Evolutionary conservation across 2,113 vertebrate species (phyloP).

Genomic region (Eublepharis macularius): DNA sequence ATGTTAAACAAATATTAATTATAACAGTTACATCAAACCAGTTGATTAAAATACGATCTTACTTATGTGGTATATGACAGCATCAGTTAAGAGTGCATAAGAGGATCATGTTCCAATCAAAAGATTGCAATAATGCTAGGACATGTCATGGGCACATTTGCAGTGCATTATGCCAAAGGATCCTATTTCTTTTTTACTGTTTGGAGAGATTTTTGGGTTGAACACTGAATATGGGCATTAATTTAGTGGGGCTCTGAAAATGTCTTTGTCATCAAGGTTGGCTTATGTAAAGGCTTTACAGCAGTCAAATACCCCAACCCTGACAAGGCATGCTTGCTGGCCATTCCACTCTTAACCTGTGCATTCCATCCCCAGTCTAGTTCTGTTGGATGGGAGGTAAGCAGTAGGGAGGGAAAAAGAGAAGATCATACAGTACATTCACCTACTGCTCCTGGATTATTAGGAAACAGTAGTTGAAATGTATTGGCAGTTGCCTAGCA

Average conservation of each 20-base stretch:
- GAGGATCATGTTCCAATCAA: neutral
- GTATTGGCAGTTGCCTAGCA: constrained; percentile 13
- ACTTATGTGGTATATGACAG: too few relatives aligned
- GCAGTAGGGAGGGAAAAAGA: neutral
- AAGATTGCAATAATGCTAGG: neutral
- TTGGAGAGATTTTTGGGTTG: neutral
- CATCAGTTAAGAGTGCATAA: neutral
- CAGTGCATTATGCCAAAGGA: accelerated
- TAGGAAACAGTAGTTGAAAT: neutral
- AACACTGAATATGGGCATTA: neutral
- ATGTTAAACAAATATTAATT: neutral
- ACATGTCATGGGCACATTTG: neutral
- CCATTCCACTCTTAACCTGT: neutral
- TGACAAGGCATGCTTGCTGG: neutral
- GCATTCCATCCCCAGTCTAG: neutral
- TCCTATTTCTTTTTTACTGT: neutral
- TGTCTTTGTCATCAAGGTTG: neutral
- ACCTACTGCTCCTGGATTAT: neutral
- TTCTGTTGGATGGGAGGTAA: neutral
- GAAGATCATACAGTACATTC: neutral
- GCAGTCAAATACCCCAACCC: neutral
- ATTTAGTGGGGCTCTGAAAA: constrained; percentile 1
- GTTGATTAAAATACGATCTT: neutral
- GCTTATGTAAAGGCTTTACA: neutral
- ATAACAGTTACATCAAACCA: neutral